Base-by-base conservation (phyloP, 2,888 invertebrate genomes). In the Plutella xylostella region DNA sequence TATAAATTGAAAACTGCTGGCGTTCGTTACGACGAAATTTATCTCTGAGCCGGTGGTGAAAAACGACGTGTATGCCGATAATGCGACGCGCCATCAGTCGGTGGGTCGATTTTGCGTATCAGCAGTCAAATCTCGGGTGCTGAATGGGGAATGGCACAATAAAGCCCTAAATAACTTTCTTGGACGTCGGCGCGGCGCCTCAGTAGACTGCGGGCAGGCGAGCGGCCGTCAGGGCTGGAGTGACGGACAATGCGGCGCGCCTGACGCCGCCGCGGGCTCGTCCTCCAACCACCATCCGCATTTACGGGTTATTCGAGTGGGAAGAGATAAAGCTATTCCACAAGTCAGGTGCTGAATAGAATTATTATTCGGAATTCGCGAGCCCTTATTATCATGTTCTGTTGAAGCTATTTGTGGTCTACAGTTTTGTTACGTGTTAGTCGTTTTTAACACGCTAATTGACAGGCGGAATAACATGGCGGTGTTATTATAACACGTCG, bases 101-200 rank as follows among this genome's bases (percentile, higher is more conserved):
- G 58, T 64, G 67, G 65, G 65, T 31, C 38, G 34, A 11, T 22
- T 38, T 31, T 46, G 58, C 64, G 70, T 80, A 80, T 80, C 80
- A 62, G 56, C 55, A 63, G 68, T 76, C 69, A 68, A 71, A 80
- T 79, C 79, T 67, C 57, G 61, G 19, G 37, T 58, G 58, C 57
- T 66, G 68, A 71, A 68, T 68, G 62, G 61, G 53, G 54, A 57
- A 57, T 61, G 72, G 72, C 67, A 82, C 82, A 82, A 82, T 82
- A 77, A 79, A 68, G 72, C 74, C 61, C 63, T 82, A 82, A 82
- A 82, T 82, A 77, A 82, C 75, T 63, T 63, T 57, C 47, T 58
- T 37, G 61, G 72, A 70, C 66, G 78, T 79, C 77, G 63, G 67
- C 56, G 59, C 70, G 79, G 79, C 79, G 79, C 80, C 82, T 72